Conservation (phyloP, 2,888 invertebrate genomes). For the Hirtodrosophila confusa region DNA sequence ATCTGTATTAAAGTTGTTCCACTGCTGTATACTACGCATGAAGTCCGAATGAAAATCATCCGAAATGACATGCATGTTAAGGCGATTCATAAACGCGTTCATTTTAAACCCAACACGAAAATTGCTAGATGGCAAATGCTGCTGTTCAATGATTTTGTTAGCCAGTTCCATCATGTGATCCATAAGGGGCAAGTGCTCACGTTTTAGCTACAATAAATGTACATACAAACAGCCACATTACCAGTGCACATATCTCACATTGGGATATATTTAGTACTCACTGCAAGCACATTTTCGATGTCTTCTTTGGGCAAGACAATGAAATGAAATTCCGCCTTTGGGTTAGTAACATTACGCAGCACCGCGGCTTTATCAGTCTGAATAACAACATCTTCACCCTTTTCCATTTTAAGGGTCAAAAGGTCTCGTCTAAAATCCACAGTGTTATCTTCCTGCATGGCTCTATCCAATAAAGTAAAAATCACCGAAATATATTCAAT, state of each 20-base stretch:
- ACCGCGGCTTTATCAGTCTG: slow-evolving; percentile 39
- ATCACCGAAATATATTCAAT: background rate
- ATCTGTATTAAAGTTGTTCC: slow-evolving; percentile 43
- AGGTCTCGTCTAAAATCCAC: slow-evolving; percentile 14
- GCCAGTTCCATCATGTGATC: slow-evolving; percentile 37
- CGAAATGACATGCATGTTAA: slow-evolving; percentile 50
- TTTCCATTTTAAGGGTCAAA: slow-evolving; percentile 23
- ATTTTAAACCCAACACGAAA: slow-evolving; percentile 43
- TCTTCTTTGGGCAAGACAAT: slow-evolving; percentile 32
- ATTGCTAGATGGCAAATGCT: slow-evolving; percentile 2
- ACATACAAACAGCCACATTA: background rate
- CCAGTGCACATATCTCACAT: too few species aligned
- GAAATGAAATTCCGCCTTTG: slow-evolving; percentile 40
- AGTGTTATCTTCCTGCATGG: background rate
- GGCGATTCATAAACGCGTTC: slow-evolving; percentile 32
- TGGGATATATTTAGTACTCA: slow-evolving; percentile 2
- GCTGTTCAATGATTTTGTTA: slow-evolving; percentile 12
- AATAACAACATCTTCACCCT: slow-evolving; percentile 26
- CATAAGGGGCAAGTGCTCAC: slow-evolving; percentile 20
- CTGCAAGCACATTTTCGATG: slow-evolving; percentile 26
- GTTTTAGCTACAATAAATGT: slow-evolving; percentile 12
- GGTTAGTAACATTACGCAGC: slow-evolving; percentile 10
- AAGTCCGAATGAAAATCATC: slow-evolving; percentile 35
- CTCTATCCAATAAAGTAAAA: too few species aligned
- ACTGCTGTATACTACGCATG: slow-evolving; percentile 30